phyloP scores from a whole-genome alignment of 2,797 vertebrate species.

The Anas capensis region DNA sequence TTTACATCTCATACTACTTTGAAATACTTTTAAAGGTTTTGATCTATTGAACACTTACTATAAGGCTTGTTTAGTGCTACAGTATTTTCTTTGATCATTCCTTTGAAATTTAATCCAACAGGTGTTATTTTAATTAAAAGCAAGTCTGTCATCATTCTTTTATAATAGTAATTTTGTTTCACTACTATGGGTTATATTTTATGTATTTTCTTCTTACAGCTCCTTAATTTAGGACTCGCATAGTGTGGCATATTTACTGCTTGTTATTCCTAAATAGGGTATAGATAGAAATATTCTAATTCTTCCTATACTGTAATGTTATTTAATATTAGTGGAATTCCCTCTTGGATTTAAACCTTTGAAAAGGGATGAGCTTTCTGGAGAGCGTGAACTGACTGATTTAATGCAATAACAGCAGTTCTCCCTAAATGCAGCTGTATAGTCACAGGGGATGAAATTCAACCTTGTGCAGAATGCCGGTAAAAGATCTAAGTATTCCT shows the following conservation, averaged over 20 bases:
- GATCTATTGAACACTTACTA: constrained; percentile 49
- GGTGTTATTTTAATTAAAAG: constrained; percentile 60
- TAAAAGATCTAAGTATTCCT: not conserved
- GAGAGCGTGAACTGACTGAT: not conserved
- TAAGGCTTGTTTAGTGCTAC: constrained; percentile 21
- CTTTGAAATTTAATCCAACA: constrained; percentile 63
- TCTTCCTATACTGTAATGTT: not conserved
- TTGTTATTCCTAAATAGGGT: not conserved
- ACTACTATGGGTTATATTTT: not conserved
- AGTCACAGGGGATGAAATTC: not conserved
- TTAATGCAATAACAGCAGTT: constrained; percentile 29
- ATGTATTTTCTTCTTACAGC: not conserved
- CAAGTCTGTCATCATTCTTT: not conserved
- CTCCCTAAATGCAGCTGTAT: constrained; percentile 11
- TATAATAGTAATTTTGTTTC: not conserved
- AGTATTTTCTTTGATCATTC: constrained; percentile 53
- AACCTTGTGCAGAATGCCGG: not conserved
- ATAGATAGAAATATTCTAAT: not conserved
- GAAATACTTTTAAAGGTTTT: constrained; percentile 36
- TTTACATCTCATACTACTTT: constrained; percentile 37
- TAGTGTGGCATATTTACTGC: not conserved
- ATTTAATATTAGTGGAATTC: constrained; percentile 32
- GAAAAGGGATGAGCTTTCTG: constrained; percentile 15
- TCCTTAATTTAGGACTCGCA: not conserved
- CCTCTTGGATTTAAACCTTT: constrained; percentile 26